Evolutionary conservation across 2,797 vertebrate species (phyloP), one percentile per base, ranked within the genome.

Genomic region (Catamblyrhynchus diadema): DNA sequence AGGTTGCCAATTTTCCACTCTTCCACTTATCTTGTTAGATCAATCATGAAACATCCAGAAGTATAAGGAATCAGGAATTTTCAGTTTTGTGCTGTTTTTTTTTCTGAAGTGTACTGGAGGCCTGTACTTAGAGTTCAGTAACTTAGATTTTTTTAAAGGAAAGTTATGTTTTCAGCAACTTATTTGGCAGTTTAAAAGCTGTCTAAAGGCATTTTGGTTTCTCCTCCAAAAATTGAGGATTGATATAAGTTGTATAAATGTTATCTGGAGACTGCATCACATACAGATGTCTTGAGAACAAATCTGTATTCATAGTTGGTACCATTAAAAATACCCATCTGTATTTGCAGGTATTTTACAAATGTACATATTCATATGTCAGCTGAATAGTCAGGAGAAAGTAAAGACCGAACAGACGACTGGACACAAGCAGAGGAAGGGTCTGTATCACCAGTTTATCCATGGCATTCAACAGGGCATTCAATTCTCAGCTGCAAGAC

Each of bases 11-110:
- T 92, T 97, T 94, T 93, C 81, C 12, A 47, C 62, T 95, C 83
- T 94, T 81, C 23, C 78, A 93, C 70, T 88, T 88, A 90, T 24
- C 65, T 94, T 88, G 80, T 90, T 95, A 93, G 86, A 90, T 93
- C 93, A 86, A 14, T 96, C 56, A 42, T 56, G 51, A 92, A 86
- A 39, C 60, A 86, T 93, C 54, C 80, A 90, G 66, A 81, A 93
- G 66, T 72, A 47, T 14, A 66, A 88, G 23, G 50, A 48, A 86
- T 88, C 70, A 24, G 16, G 33, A 95, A 50, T 73, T 94, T 81
- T 60, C 69, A 13, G 41, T 56, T 90, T 88, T 11, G 3, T 92
- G 77, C 37, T 86, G 14, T 1, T 93, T 91, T 91, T 91, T 84
- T 86, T 33, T 25, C 50, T 79, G 16, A 91, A 86, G 50, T 9